Conservation (phyloP, 2,888 invertebrate genomes). For the Aradus depressus region DNA sequence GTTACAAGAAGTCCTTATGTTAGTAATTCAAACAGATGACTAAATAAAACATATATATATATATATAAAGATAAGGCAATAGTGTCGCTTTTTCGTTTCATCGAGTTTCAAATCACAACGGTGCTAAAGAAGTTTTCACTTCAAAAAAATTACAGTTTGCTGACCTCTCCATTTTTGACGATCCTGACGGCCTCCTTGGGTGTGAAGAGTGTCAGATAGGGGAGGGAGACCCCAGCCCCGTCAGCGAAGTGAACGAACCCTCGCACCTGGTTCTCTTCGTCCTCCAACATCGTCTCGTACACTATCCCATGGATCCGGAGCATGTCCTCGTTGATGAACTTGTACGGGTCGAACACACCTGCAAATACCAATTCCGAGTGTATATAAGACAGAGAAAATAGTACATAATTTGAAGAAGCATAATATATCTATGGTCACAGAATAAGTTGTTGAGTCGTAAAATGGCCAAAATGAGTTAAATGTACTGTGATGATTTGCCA, state of each 20-base stretch:
- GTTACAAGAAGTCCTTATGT: too few species aligned
- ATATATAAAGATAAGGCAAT: too few species aligned
- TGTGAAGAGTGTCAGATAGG: slow-evolving; percentile 37
- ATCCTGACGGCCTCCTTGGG: slow-evolving; percentile 54
- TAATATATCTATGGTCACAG: too few species aligned
- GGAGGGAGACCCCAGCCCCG: slow-evolving; percentile 36
- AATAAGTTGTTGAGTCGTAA: too few species aligned
- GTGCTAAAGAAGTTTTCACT: too few species aligned
- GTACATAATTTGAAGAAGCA: background rate
- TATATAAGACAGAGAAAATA: background rate
- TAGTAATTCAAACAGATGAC: too few species aligned
- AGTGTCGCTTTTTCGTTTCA: too few species aligned
- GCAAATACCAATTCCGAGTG: background rate
- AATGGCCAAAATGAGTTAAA: too few species aligned
- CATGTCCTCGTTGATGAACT: slow-evolving; percentile 71
- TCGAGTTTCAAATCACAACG: too few species aligned
- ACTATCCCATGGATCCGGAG: slow-evolving; percentile 73
- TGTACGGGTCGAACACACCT: slow-evolving; percentile 64
- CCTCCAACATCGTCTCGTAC: slow-evolving; percentile 74
- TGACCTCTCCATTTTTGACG: slow-evolving; percentile 68
- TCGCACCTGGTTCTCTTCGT: slow-evolving; percentile 68
- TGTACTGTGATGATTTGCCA: too few species aligned
- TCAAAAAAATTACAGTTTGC: too few species aligned
- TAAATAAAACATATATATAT: too few species aligned
- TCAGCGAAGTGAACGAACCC: slow-evolving; percentile 44